These are phyloP conservation scores for Euthynnus affinis DNA, from an alignment of 2,797 vertebrate species.

Conservation along the genomic window DNA sequence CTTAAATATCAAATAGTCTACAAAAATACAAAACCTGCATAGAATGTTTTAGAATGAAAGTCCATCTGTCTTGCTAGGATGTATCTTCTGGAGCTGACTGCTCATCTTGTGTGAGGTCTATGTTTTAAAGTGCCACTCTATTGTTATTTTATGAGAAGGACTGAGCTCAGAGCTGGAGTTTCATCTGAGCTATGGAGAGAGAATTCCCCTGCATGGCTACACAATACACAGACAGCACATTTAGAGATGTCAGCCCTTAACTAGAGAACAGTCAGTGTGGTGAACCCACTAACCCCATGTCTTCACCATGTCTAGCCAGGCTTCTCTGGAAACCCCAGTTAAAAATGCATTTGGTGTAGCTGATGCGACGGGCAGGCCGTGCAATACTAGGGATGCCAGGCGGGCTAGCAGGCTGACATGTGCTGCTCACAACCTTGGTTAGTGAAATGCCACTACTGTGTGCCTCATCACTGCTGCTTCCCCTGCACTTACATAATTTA, in stretches of 20 bases:
- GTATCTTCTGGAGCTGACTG: conserved; percentile 43
- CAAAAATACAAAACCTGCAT: conserved; percentile 7
- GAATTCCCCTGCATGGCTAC: conserved; percentile 77
- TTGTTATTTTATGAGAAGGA: conserved; percentile 80
- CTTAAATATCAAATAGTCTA: conserved; percentile 37
- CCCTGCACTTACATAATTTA: conserved; percentile 86
- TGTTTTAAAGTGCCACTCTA: conserved; percentile 69
- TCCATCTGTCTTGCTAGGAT: conserved; percentile 32
- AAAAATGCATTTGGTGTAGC: conserved; percentile 82
- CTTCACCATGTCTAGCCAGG: conserved; percentile 74
- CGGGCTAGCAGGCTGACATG: conserved; percentile 39
- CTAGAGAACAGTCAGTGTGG: conserved; percentile 71
- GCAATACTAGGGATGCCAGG: conserved; percentile 25
- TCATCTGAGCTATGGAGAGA: conserved; percentile 56
- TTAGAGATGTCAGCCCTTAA: conserved; percentile 75
- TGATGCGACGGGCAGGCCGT: conserved; percentile 47
- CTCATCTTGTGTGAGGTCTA: conserved; percentile 62
- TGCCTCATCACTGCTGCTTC: conserved; percentile 66
- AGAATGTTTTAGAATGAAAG: conserved; percentile 40
- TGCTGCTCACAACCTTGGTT: conserved; percentile 54
- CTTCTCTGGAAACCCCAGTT: conserved; percentile 73
- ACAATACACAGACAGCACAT: conserved; percentile 78
- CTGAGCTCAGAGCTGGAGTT: conserved; percentile 60
- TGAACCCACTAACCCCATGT: conserved; percentile 75
- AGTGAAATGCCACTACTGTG: conserved; percentile 74